A percentile compares a stretch with the other conserved stretches of the same genome.
phyloP scores from a whole-genome alignment of 2,888 invertebrate species.

The Chrysolina oricalcia region DNA sequence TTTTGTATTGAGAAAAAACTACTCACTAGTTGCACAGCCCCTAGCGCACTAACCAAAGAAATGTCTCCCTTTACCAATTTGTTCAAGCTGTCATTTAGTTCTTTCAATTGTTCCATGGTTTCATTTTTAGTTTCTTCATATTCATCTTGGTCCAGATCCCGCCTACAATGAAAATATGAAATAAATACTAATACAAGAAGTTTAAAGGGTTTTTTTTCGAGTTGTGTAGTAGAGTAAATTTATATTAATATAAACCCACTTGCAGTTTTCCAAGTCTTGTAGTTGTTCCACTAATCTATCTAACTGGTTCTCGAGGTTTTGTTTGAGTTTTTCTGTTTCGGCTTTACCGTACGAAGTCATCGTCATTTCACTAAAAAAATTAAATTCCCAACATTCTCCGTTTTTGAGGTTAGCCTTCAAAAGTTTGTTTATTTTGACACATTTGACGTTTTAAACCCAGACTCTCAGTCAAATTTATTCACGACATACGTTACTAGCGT shows the following conservation, averaged over 20 bases:
- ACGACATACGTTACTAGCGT: slow-evolving; percentile 34
- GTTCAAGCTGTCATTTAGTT: slow-evolving; percentile 78
- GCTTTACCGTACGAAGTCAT: slow-evolving; percentile 73
- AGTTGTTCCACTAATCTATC: slow-evolving; percentile 81
- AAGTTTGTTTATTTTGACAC: slow-evolving; percentile 56
- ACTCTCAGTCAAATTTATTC: slow-evolving; percentile 22
- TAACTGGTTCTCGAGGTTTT: slow-evolving; percentile 80
- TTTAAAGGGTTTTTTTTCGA: too few species aligned
- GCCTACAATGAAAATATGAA: slow-evolving; percentile 69
- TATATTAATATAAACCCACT: slow-evolving; percentile 71
- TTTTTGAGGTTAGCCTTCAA: slow-evolving; percentile 55
- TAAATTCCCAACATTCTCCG: slow-evolving; percentile 64
- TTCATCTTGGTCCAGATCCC: slow-evolving; percentile 78
- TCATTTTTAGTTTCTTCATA: slow-evolving; percentile 81
- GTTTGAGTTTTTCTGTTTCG: slow-evolving; percentile 78
- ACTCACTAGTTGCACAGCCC: slow-evolving; percentile 79
- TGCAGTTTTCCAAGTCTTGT: slow-evolving; percentile 81
- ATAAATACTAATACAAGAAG: slow-evolving; percentile 13
- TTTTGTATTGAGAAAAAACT: slow-evolving; percentile 3
- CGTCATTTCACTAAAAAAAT: slow-evolving; percentile 30
- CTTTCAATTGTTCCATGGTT: slow-evolving; percentile 81
- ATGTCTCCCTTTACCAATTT: slow-evolving; percentile 80
- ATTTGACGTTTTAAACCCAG: slow-evolving; percentile 51
- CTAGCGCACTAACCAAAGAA: slow-evolving; percentile 78
- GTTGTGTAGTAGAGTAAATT: too few species aligned